These are phyloP conservation scores for Tipula helvola DNA, from an alignment of 2,888 invertebrate genomes.

Conservation along the genomic window DNA sequence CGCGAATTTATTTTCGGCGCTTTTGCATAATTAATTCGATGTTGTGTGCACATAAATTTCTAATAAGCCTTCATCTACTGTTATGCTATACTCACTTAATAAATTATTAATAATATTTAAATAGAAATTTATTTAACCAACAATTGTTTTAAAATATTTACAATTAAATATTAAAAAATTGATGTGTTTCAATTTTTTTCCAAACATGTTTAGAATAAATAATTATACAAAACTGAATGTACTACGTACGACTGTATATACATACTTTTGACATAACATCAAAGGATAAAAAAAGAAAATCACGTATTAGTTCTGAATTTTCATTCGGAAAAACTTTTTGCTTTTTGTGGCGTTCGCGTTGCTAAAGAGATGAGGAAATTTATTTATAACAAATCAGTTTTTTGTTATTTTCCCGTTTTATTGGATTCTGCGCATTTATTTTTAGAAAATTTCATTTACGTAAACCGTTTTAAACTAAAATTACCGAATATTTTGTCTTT, in stretches of 20 bases:
- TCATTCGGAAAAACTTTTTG: background rate
- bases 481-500: too few relatives aligned
- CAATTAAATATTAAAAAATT: background rate
- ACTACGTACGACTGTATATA: background rate
- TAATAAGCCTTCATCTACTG: background rate
- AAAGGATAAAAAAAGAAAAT: background rate
- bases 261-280: background rate
- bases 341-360: background rate
- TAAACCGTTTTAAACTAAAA: too few relatives aligned
- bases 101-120: background rate
- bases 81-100: background rate
- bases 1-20: background rate
- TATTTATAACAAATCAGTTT: background rate
- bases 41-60: background rate
- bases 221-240: background rate
- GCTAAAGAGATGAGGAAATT: background rate
- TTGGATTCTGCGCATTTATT: too few relatives aligned
- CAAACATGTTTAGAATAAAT: constrained; percentile 8
- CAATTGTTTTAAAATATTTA: background rate
- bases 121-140: background rate
- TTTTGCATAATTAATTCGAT: background rate
- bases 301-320: background rate
- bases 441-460: too few relatives aligned
- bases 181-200: background rate
- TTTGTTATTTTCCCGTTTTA: too few relatives aligned